A percentile compares a stretch with the other conserved stretches of the same genome.
Conservation (phyloP, 1,140 invertebrate species). For the roundworm (Caenorhabditis elegans) region DNA sequence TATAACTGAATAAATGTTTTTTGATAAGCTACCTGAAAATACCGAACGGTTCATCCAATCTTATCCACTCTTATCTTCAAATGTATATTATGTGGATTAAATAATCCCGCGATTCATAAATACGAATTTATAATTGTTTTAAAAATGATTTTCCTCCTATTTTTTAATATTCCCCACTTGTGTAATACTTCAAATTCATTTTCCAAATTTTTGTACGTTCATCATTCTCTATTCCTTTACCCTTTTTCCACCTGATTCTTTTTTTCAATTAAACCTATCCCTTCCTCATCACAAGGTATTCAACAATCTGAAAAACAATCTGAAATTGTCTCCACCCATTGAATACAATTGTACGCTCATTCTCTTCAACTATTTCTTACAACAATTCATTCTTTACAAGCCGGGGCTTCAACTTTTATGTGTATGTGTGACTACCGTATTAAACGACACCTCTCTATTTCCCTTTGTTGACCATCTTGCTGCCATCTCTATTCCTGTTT, state of each 20-base stretch:
- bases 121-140: too few species aligned
- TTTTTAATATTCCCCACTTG: too few species aligned
- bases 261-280: not conserved
- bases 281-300: not conserved
- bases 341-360: not conserved
- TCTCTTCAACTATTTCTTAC: not conserved
- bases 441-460: not conserved
- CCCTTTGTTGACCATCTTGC: not conserved
- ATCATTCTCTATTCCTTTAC: not conserved
- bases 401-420: not conserved
- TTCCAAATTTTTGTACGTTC: not conserved
- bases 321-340: not conserved
- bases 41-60: too few species aligned
- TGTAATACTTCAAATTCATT: too few species aligned
- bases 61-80: too few species aligned
- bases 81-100: too few species aligned
- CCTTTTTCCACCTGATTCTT: not conserved
- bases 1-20: too few species aligned
- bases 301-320: constrained; percentile 7
- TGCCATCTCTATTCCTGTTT: constrained; percentile 17
- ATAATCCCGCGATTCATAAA: too few species aligned
- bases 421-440: constrained; percentile 12
- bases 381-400: not conserved
- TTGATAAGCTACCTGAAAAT: too few species aligned
- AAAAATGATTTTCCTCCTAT: too few species aligned